Conservation (phyloP, 30 jellyfish, hydroid and myxozoan genomes). For the Mastigias papua region DNA sequence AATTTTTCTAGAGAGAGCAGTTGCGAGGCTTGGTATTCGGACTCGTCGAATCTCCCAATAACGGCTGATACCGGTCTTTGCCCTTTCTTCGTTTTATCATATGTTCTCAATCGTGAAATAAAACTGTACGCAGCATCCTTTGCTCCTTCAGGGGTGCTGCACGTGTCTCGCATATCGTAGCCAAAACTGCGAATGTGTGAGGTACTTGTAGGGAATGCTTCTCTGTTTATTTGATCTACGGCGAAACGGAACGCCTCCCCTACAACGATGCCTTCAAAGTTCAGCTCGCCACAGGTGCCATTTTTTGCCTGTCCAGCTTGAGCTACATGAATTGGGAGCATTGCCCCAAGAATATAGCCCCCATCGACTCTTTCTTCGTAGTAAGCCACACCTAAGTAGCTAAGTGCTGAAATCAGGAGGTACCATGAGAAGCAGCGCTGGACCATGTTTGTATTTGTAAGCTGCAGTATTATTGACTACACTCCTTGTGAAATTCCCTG, state of each 20-base stretch:
- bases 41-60: constrained; percentile 53
- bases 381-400: not conserved
- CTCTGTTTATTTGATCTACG: constrained; percentile 32
- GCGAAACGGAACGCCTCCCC: constrained; percentile 76
- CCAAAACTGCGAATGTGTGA: constrained; percentile 68
- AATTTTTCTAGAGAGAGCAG: constrained; percentile 55
- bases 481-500: not conserved
- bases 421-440: not conserved
- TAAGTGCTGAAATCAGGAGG: not conserved
- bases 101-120: constrained; percentile 60
- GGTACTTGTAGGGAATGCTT: constrained; percentile 11
- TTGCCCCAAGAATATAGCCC: constrained; percentile 67
- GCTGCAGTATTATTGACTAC: not conserved
- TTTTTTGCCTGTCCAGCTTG: not conserved
- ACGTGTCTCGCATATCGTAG: constrained; percentile 81
- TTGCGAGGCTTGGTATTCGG: constrained; percentile 44
- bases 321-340: constrained; percentile 58
- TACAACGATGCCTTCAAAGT: constrained; percentile 50
- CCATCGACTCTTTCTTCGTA: constrained; percentile 54
- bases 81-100: constrained; percentile 7
- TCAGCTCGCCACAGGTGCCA: constrained; percentile 47
- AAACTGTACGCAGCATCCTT: constrained; percentile 73
- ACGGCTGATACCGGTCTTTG: constrained; percentile 81
- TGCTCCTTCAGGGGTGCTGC: constrained; percentile 58
- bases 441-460: not conserved